These are phyloP conservation scores for Hymenopus coronatus DNA, from an alignment of 2,888 invertebrate genomes.

Conservation along the genomic window DNA sequence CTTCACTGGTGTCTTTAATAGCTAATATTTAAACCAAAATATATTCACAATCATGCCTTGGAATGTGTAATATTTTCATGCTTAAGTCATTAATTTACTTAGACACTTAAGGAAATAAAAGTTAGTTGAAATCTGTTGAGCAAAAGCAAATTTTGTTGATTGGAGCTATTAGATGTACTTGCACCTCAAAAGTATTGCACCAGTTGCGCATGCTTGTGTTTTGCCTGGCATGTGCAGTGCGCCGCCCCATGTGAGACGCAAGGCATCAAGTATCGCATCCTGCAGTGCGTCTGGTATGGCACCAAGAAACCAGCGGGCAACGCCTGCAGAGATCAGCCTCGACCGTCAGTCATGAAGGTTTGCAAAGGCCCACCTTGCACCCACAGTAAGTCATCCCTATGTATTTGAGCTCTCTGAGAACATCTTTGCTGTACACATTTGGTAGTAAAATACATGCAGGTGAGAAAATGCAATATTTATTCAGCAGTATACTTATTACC, in stretches of 20 bases:
- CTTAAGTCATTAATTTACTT: background rate
- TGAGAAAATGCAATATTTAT: background rate
- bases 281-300: slow-evolving; percentile 91
- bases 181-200: background rate
- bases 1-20: too few species aligned
- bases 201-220: slow-evolving; percentile 6
- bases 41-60: too few species aligned
- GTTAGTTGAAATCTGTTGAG: background rate
- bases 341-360: slow-evolving; percentile 74
- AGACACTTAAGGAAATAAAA: background rate
- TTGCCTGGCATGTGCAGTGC: slow-evolving; percentile 59
- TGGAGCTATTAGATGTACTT: background rate
- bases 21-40: too few species aligned
- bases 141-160: background rate
- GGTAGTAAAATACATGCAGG: background rate
- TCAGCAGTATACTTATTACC: background rate
- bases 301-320: slow-evolving; percentile 80
- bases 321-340: slow-evolving; percentile 73
- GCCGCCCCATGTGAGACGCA: slow-evolving; percentile 76
- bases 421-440: background rate
- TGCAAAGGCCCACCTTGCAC: slow-evolving; percentile 72
- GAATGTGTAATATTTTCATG: too few species aligned
- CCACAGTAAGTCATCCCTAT: slow-evolving; percentile 48
- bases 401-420: background rate
- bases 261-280: slow-evolving; percentile 82